Conservation (phyloP, 2,797 vertebrate genomes). For the Peromyscus eremicus region DNA sequence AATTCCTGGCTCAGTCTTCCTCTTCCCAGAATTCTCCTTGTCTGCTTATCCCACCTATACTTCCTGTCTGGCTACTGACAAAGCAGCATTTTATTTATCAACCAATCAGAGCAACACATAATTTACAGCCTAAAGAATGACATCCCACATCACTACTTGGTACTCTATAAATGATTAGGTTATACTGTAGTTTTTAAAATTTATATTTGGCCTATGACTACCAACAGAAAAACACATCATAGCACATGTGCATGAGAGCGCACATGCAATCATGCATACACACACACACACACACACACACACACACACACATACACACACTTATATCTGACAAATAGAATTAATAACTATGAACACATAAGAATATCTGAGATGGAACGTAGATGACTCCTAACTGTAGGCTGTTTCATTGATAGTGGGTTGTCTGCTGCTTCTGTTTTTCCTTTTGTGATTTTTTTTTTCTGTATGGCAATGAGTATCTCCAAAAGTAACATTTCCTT, state of each 20-base stretch:
- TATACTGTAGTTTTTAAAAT: background rate
- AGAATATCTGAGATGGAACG: background rate
- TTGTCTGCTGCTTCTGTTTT: background rate
- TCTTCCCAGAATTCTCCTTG: too few species aligned
- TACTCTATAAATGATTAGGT: background rate
- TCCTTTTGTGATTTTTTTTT: constrained; percentile 17
- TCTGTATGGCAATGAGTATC: background rate
- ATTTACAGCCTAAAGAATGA: too few species aligned
- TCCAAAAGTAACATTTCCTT: constrained; percentile 68
- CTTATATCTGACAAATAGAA: background rate
- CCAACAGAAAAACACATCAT: background rate
- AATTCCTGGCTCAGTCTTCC: too few species aligned
- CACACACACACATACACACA: background rate
- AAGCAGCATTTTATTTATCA: too few species aligned
- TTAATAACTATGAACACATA: background rate
- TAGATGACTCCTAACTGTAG: background rate
- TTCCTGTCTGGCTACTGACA: too few species aligned
- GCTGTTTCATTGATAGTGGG: background rate
- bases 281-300: background rate
- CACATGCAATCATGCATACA: background rate
- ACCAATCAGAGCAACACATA: too few species aligned
- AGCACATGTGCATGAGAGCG: background rate
- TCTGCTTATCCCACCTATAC: too few species aligned
- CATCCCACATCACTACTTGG: background rate
- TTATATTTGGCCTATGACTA: background rate